These are phyloP conservation scores for Crotalus viridis DNA, from an alignment of 2,113 vertebrate genomes.

Conservation along the genomic window DNA sequence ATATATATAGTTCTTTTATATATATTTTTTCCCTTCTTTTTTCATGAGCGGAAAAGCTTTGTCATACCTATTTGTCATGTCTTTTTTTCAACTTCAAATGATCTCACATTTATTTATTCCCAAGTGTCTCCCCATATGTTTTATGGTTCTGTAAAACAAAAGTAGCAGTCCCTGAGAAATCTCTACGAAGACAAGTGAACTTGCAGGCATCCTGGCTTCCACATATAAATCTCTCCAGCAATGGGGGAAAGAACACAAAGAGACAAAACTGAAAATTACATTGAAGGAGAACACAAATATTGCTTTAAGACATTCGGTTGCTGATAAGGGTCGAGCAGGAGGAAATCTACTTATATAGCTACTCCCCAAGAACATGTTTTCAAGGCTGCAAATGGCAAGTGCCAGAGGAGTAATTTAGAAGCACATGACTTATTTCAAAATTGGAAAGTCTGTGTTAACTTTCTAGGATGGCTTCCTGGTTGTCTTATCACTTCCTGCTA, in stretches of 20 bases:
- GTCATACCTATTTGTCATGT: constrained; percentile 6
- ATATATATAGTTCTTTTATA: background rate
- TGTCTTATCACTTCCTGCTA: background rate
- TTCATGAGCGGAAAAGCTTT: background rate
- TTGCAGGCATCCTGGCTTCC: constrained; percentile 16
- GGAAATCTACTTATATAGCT: background rate
- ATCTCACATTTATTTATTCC: constrained; percentile 11
- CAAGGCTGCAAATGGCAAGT: constrained; percentile 8
- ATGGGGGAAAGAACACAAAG: constrained; percentile 15
- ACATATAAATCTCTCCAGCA: constrained; percentile 22
- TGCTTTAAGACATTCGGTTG: background rate
- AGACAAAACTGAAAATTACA: constrained; percentile 11
- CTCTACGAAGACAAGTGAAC: constrained; percentile 11
- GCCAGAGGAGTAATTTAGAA: constrained; percentile 16
- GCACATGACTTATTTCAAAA: constrained; percentile 15
- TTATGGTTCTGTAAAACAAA: constrained; percentile 1
- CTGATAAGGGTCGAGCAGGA: constrained; percentile 17
- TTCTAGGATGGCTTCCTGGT: background rate
- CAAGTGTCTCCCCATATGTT: background rate
- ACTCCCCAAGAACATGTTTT: background rate
- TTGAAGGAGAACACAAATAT: constrained; percentile 12
- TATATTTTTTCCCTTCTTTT: background rate
- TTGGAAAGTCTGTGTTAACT: background rate
- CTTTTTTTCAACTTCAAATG: constrained; percentile 9
- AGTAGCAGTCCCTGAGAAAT: constrained; percentile 7